Evolutionary conservation across 2,888 invertebrate genomes (phyloP).

Genomic region (Apamea sordens): DNA sequence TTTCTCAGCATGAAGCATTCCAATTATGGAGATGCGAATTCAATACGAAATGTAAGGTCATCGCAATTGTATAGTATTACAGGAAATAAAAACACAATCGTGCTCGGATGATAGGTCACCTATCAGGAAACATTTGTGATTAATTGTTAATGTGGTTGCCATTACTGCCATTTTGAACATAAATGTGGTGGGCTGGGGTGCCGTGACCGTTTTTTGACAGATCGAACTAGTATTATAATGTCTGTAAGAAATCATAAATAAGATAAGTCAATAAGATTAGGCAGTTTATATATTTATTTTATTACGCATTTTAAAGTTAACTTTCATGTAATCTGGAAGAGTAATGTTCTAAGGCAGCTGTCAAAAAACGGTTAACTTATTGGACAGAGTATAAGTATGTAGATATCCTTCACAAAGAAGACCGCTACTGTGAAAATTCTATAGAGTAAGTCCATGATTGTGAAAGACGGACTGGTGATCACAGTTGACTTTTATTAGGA

Average conservation of each 20-base stretch:
- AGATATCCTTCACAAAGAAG: neutral
- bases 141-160: constrained; percentile 9
- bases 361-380: no score
- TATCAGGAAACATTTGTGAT: constrained; percentile 38
- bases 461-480: neutral
- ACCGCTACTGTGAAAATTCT: neutral
- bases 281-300: no score
- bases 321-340: no score
- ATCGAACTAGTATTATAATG: no score
- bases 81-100: constrained; percentile 42
- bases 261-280: no score
- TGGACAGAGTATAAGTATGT: no score
- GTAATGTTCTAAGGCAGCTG: no score
- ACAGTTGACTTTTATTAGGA: neutral
- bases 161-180: neutral
- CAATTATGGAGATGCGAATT: constrained; percentile 35
- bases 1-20: neutral
- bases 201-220: no score
- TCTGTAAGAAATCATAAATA: no score
- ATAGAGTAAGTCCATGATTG: neutral
- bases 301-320: no score
- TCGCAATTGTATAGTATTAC: constrained; percentile 31
- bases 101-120: constrained; percentile 46
- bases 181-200: neutral
- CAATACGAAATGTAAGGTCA: constrained; percentile 33